Evolutionary conservation across 2,888 invertebrate genomes (phyloP).

Genomic region (Drosophila acutilabella): DNA sequence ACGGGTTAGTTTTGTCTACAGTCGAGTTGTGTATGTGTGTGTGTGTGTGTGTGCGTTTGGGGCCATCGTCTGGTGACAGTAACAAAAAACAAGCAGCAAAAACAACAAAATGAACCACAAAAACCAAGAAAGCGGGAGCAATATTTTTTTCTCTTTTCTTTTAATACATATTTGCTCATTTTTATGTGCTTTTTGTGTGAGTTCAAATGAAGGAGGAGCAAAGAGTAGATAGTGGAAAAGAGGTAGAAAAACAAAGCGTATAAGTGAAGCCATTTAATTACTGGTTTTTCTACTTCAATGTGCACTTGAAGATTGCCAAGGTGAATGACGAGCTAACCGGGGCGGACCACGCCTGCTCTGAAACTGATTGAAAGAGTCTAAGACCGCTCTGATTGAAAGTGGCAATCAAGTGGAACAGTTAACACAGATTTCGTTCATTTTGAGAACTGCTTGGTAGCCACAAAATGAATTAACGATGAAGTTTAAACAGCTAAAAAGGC

Average conservation of each 20-base stretch:
- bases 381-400: constrained; percentile 32
- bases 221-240: constrained; percentile 15
- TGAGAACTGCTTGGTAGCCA: constrained; percentile 7
- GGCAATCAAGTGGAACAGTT: constrained; percentile 35
- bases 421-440: constrained; percentile 33
- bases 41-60: constrained; percentile 6
- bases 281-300: constrained; percentile 71
- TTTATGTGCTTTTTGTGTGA: not conserved
- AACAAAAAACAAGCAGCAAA: constrained; percentile 17
- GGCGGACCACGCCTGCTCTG: constrained; percentile 22
- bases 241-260: constrained; percentile 32
- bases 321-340: constrained; percentile 62
- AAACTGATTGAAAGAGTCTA: constrained; percentile 36
- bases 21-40: not conserved
- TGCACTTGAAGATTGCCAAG: constrained; percentile 64
- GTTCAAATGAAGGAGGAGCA: not conserved
- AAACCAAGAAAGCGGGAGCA: constrained; percentile 25
- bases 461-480: not conserved
- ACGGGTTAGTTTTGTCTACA: constrained; percentile 31
- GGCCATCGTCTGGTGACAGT: constrained; percentile 31
- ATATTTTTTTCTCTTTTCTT: constrained; percentile 4
- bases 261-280: constrained; percentile 71
- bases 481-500: not conserved
- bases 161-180: not conserved
- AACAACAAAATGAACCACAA: constrained; percentile 6